A percentile compares a stretch with the other conserved stretches of the same genome.
phyloP scores from a whole-genome alignment of 2,888 invertebrate species.

The Lasioglossum leucozonium region DNA sequence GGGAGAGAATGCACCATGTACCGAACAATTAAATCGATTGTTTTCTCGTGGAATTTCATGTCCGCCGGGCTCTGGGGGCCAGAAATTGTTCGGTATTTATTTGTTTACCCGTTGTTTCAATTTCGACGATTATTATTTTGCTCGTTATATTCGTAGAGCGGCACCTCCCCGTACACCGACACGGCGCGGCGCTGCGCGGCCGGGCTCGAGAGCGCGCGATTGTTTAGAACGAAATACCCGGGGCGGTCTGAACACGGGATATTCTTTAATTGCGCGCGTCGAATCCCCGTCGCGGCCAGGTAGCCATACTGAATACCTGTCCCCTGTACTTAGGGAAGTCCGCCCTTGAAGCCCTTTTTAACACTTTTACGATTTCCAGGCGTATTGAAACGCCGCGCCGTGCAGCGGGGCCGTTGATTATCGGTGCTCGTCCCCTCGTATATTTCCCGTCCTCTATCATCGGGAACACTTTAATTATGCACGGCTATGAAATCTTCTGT shows the following conservation, averaged over 20 bases:
- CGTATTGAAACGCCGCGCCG: constrained; percentile 67
- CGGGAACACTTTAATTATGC: constrained; percentile 68
- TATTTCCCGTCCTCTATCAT: constrained; percentile 55
- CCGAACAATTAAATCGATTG: constrained; percentile 1
- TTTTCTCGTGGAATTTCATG: constrained; percentile 11
- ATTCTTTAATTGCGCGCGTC: constrained; percentile 63
- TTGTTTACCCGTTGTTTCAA: constrained; percentile 20
- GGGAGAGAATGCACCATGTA: background rate
- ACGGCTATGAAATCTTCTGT: constrained; percentile 27
- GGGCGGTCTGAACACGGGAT: constrained; percentile 29
- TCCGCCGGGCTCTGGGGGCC: background rate
- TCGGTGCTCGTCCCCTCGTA: constrained; percentile 47
- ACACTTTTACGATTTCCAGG: constrained; percentile 77
- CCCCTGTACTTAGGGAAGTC: constrained; percentile 57
- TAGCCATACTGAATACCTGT: constrained; percentile 62
- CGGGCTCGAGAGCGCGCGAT: background rate
- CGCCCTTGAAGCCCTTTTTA: constrained; percentile 70
- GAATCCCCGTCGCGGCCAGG: constrained; percentile 42
- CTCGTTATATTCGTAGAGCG: background rate
- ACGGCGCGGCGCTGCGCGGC: background rate
- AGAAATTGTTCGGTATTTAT: constrained; percentile 26
- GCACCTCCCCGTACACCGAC: background rate
- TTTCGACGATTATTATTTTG: background rate
- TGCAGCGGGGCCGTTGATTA: constrained; percentile 50
- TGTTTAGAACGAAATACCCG: constrained; percentile 28